Conservation (phyloP, 2,888 invertebrate genomes). For the Aphidoletes aphidimyza region DNA sequence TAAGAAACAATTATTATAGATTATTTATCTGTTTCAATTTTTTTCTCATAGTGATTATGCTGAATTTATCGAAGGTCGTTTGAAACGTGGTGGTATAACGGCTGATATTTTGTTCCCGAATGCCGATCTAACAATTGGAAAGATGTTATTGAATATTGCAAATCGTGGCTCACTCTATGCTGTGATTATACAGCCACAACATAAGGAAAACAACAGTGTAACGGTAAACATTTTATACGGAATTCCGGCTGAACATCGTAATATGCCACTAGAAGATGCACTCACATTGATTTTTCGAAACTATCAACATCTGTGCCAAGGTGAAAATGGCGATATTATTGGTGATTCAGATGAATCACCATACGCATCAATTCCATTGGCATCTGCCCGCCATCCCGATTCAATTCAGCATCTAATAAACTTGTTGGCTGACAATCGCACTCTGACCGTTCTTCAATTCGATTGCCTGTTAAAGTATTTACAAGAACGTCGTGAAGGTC, state of each 20-base stretch:
- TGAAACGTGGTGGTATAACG: slow-evolving; percentile 81
- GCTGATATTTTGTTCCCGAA: slow-evolving; percentile 92
- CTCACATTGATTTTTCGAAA: slow-evolving; percentile 80
- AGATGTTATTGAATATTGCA: slow-evolving; percentile 86
- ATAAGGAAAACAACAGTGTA: slow-evolving; percentile 85
- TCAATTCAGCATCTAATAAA: slow-evolving; percentile 78
- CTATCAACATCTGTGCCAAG: slow-evolving; percentile 72
- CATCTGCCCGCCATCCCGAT: slow-evolving; percentile 71
- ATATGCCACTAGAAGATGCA: slow-evolving; percentile 95
- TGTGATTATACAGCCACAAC: slow-evolving; percentile 84
- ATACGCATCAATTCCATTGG: slow-evolving; percentile 58
- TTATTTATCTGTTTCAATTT: not conserved
- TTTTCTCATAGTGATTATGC: slow-evolving; percentile 76
- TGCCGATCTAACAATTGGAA: slow-evolving; percentile 84
- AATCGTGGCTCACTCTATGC: slow-evolving; percentile 90
- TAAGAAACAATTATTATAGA: not conserved
- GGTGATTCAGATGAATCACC: slow-evolving; percentile 66
- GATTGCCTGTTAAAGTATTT: slow-evolving; percentile 79
- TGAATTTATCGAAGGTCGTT: slow-evolving; percentile 83
- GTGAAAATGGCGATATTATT: slow-evolving; percentile 68
- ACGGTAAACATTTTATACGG: slow-evolving; percentile 93
- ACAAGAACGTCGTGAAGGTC: slow-evolving; percentile 78
- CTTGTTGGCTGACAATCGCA: slow-evolving; percentile 83
- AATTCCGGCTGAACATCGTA: slow-evolving; percentile 89
- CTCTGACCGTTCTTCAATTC: slow-evolving; percentile 80